phyloP scores from a whole-genome alignment of 2,888 invertebrate species.

The Noctua pronuba region DNA sequence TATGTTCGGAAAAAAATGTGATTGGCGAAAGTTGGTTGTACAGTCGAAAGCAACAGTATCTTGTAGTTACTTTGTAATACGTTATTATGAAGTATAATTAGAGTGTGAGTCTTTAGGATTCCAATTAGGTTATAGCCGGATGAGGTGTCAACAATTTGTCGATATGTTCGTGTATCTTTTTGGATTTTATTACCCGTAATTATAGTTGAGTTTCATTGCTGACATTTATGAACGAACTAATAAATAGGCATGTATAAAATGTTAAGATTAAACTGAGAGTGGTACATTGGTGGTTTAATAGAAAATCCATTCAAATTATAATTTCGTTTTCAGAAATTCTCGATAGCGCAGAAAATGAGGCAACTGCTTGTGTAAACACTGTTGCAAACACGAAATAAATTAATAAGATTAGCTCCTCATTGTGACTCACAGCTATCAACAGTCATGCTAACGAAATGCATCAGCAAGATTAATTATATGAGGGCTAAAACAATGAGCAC shows the following conservation, averaged over 20 bases:
- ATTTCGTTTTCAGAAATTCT: background rate
- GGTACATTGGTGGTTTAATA: background rate
- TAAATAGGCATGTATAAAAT: background rate
- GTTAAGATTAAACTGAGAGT: background rate
- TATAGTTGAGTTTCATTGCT: background rate
- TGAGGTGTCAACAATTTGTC: conserved; percentile 31
- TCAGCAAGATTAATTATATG: conserved; percentile 31
- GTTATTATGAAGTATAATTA: conserved; percentile 32
- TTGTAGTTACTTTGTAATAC: conserved; percentile 15
- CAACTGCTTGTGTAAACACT: background rate
- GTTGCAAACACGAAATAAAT: background rate
- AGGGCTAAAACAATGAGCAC: conserved; percentile 41
- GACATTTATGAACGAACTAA: background rate
- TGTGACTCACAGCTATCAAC: conserved; percentile 18
- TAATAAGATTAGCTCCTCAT: conserved; percentile 6
- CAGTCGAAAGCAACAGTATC: conserved; percentile 48
- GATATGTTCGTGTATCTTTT: conserved; percentile 2
- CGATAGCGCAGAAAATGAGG: background rate
- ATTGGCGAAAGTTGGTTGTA: conserved; percentile 62
- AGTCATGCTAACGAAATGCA: conserved; percentile 30
- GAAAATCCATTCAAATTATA: background rate
- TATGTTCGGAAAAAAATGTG: conserved; percentile 53
- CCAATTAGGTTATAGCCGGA: conserved; percentile 24
- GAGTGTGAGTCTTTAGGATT: conserved; percentile 5
- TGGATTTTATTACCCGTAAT: conserved; percentile 14